Conservation (phyloP, 2,113 vertebrate genomes). For the Raja brachyura region DNA sequence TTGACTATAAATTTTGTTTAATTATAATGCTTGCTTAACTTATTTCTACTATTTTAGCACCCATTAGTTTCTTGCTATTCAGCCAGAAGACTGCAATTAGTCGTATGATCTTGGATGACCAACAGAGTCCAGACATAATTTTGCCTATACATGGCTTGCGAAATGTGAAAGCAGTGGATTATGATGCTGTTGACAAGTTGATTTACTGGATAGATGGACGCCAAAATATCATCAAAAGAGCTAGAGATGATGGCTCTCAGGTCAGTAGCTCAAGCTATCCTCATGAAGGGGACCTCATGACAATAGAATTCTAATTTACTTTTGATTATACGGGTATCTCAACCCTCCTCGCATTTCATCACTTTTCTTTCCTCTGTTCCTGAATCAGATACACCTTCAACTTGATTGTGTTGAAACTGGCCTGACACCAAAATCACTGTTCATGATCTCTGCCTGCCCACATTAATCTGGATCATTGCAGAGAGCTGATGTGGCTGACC, state of each 20-base stretch:
- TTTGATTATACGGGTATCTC: background rate
- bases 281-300: background rate
- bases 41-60: slow-evolving; percentile 58
- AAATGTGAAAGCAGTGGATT: slow-evolving; percentile 78
- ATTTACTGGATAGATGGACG: slow-evolving; percentile 91
- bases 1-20: background rate
- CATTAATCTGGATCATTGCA: too few species aligned
- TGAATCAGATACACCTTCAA: background rate
- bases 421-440: too few species aligned
- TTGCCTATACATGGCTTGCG: slow-evolving; percentile 79
- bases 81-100: slow-evolving; percentile 89
- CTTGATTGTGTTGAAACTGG: too few species aligned
- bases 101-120: slow-evolving; percentile 84
- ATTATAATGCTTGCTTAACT: background rate
- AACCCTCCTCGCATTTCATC: background rate
- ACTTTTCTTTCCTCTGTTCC: background rate
- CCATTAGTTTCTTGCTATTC: slow-evolving; percentile 82
- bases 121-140: slow-evolving; percentile 82
- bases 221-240: slow-evolving; percentile 78
- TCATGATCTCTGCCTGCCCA: too few species aligned
- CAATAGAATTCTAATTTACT: background rate
- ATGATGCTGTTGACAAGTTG: slow-evolving; percentile 76
- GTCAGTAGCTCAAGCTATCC: slow-evolving; percentile 48
- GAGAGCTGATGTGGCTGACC: too few species aligned
- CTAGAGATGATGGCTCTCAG: slow-evolving; percentile 83